Evolutionary conservation across 2,797 vertebrate species (phyloP).

Genomic region (Aulostomus chinensis): DNA sequence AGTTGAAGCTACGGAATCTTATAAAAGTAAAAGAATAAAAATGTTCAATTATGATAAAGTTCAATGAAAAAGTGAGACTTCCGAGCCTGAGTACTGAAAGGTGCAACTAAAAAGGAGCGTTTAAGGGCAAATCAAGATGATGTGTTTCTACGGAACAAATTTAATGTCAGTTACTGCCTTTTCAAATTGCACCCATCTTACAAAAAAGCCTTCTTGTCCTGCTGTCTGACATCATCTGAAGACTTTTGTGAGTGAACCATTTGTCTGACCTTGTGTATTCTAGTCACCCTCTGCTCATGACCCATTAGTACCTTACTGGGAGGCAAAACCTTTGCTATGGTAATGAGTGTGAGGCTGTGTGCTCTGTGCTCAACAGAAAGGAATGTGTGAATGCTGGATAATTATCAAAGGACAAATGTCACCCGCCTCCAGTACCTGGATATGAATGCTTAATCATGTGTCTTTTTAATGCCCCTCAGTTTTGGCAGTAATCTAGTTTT

Average conservation of each 20-base stretch:
- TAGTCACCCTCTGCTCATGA: constrained; percentile 9
- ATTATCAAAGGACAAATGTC: constrained; percentile 53
- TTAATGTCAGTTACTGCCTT: neutral
- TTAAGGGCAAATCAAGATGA: too few relatives aligned
- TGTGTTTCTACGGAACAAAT: too few relatives aligned
- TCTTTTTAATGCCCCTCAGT: constrained; percentile 1
- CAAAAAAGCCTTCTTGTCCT: too few relatives aligned
- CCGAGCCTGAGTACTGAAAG: too few relatives aligned
- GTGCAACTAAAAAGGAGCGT: too few relatives aligned
- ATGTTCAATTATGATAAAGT: too few relatives aligned
- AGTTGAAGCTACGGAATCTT: too few relatives aligned
- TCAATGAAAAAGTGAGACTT: too few relatives aligned
- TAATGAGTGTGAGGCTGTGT: constrained; percentile 48
- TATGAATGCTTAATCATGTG: constrained; percentile 18
- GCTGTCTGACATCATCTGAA: too few relatives aligned
- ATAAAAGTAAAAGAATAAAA: too few relatives aligned
- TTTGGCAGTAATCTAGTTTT: too few relatives aligned
- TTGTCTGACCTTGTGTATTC: constrained; percentile 60
- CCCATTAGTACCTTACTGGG: constrained; percentile 22
- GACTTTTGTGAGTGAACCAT: constrained; percentile 10
- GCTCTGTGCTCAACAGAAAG: constrained; percentile 40
- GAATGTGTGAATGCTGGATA: constrained; percentile 67
- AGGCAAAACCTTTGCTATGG: constrained; percentile 33
- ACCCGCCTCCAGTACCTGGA: constrained; percentile 15
- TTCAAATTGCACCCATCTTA: too few relatives aligned